phyloP scores from a whole-genome alignment of 2,113 vertebrate genomes.

The Crocuta crocuta region DNA sequence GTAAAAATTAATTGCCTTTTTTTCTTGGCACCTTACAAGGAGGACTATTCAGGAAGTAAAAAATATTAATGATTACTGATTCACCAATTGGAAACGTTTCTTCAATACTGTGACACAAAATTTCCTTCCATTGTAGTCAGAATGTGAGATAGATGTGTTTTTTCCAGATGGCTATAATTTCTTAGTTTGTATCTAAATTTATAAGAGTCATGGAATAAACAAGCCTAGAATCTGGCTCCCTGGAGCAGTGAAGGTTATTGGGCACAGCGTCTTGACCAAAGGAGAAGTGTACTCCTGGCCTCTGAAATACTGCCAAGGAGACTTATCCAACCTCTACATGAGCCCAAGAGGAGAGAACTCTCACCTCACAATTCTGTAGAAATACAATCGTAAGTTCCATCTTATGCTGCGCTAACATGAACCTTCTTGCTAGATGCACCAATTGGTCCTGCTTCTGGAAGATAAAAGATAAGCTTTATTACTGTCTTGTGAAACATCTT shows the following conservation, averaged over 20 bases:
- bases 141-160: not conserved
- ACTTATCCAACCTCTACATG: not conserved
- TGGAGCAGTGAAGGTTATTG: not conserved
- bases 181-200: conserved; percentile 46
- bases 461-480: not conserved
- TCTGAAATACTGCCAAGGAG: not conserved
- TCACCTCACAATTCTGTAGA: not conserved
- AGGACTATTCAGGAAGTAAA: conserved; percentile 39
- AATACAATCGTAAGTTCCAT: not conserved
- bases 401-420: not conserved
- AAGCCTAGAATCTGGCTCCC: not conserved
- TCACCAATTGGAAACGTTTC: conserved; percentile 41
- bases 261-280: not conserved
- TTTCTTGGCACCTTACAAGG: conserved; percentile 15
- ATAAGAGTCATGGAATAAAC: not conserved
- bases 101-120: conserved; percentile 30
- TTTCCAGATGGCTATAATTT: not conserved
- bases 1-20: conserved; percentile 56
- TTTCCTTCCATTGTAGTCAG: conserved; percentile 5
- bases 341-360: not conserved
- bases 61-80: conserved; percentile 36
- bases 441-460: not conserved
- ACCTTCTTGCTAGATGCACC: not conserved
- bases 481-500: not conserved
- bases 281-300: not conserved